Conservation (phyloP, 2,888 invertebrate genomes). For the Ctenicera cuprea region DNA sequence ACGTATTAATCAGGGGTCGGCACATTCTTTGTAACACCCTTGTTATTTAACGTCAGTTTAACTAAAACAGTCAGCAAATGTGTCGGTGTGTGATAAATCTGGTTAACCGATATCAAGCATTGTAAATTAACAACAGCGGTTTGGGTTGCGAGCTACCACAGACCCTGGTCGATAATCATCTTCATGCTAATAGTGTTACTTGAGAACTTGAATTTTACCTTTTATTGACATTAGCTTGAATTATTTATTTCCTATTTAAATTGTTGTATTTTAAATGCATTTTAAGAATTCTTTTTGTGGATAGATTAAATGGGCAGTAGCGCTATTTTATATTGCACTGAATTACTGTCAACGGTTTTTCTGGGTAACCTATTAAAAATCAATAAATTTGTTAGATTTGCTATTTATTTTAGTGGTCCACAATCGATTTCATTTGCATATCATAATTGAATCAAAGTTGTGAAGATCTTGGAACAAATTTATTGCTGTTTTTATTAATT, state of each 20-base stretch:
- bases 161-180: slow-evolving; percentile 61
- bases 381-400: no score
- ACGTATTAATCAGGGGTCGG: slow-evolving; percentile 42
- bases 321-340: no score
- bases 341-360: no score
- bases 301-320: no score
- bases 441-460: slow-evolving; percentile 3
- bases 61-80: slow-evolving; percentile 45
- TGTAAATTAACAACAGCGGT: slow-evolving; percentile 48
- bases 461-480: neutral
- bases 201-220: slow-evolving; percentile 50
- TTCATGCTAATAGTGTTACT: slow-evolving; percentile 65
- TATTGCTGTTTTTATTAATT: slow-evolving; percentile 10
- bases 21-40: slow-evolving; percentile 50
- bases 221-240: slow-evolving; percentile 6
- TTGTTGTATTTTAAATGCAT: no score
- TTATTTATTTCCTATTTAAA: slow-evolving; percentile 1
- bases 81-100: slow-evolving; percentile 49
- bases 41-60: slow-evolving; percentile 50
- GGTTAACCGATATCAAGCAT: slow-evolving; percentile 48
- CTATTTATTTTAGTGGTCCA: neutral
- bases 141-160: slow-evolving; percentile 36
- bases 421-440: neutral
- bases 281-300: no score
- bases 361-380: no score